Evolutionary conservation across 1,140 invertebrate genomes (phyloP).

Genomic region (Nymphalis io): DNA sequence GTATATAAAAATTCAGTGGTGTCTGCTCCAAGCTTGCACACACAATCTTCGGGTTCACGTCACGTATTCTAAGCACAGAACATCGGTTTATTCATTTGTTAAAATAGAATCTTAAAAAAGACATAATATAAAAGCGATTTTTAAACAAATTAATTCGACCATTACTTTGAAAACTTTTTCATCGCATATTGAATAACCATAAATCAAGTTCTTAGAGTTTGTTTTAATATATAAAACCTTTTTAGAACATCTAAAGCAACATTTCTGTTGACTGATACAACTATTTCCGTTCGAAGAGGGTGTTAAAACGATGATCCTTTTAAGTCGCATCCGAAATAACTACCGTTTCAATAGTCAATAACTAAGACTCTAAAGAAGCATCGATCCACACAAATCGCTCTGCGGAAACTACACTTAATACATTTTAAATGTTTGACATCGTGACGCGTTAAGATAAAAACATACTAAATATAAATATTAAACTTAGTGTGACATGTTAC

Average conservation of each 20-base stretch:
- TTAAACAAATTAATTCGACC: no score
- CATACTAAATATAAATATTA: not conserved
- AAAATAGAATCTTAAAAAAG: no score
- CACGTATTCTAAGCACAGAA: no score
- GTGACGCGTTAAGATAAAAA: constrained; percentile 27
- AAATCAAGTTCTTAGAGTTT: constrained; percentile 3
- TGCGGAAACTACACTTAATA: constrained; percentile 25
- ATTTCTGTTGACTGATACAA: constrained; percentile 35
- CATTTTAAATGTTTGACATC: constrained; percentile 31
- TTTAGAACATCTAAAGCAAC: constrained; percentile 19
- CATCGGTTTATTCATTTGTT: no score
- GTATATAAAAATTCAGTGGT: no score
- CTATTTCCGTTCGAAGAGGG: constrained; percentile 35
- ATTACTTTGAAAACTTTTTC: not conserved
- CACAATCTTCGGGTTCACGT: no score
- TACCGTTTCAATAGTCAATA: constrained; percentile 38
- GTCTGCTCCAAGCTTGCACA: no score
- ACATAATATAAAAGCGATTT: no score
- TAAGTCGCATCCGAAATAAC: constrained; percentile 40
- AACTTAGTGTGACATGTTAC: not conserved
- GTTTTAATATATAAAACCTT: constrained; percentile 3
- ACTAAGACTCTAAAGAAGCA: constrained; percentile 39
- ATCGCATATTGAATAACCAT: not conserved
- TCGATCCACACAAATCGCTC: constrained; percentile 43
- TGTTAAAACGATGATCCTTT: constrained; percentile 40